Conservation (phyloP, 2,888 invertebrate genomes). For the Xestia ashworthii region DNA sequence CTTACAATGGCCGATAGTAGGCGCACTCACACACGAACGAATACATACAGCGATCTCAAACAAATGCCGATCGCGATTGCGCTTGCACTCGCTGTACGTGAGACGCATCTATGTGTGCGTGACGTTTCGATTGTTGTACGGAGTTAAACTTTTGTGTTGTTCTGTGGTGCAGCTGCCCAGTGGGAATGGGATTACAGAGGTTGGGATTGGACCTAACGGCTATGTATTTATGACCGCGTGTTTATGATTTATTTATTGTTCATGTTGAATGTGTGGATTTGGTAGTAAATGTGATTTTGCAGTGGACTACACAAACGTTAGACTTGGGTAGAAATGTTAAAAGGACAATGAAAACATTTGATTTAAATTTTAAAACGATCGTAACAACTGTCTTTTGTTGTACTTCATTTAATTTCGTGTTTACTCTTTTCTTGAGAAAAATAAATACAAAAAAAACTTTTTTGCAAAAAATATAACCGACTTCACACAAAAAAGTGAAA, state of each 20-base stretch:
- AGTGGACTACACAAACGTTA: background rate
- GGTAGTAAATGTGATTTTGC: background rate
- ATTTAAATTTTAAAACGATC: background rate
- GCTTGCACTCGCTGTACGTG: background rate
- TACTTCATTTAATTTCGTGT: too few relatives aligned
- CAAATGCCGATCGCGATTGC: background rate
- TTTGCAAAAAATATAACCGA: too few relatives aligned
- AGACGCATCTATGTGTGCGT: background rate
- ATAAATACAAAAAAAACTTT: too few relatives aligned
- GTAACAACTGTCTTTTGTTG: background rate
- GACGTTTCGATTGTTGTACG: accelerated
- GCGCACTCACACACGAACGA: background rate
- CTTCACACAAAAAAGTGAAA: too few relatives aligned
- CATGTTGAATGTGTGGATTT: background rate
- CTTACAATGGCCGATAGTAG: background rate
- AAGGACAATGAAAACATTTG: background rate
- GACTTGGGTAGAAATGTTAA: background rate
- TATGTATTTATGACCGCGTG: slow-evolving; percentile 16
- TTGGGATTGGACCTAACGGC: slow-evolving; percentile 7
- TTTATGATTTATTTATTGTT: slow-evolving; percentile 15
- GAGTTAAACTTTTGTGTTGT: background rate
- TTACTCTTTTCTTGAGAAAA: too few relatives aligned
- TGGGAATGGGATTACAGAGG: slow-evolving; percentile 25
- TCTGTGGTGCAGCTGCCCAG: slow-evolving; percentile 14
- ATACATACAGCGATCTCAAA: background rate